Conservation (phyloP, 37 sponge, comb jelly and placozoan species). For the Oscarella lobularis region DNA sequence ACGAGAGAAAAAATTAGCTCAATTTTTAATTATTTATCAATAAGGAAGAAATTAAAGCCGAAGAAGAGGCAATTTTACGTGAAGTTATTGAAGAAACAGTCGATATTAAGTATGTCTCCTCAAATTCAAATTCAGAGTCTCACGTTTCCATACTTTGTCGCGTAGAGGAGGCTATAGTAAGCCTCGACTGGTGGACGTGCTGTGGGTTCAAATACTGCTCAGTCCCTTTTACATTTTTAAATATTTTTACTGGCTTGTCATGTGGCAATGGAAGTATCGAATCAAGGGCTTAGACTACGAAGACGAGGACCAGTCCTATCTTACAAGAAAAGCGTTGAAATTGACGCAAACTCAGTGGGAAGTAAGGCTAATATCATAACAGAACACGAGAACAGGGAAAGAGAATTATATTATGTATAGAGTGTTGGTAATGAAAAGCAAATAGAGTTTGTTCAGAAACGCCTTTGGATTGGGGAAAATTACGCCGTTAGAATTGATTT, state of each 20-base stretch:
- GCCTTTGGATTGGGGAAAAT: background rate
- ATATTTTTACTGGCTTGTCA: background rate
- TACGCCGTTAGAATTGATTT: background rate
- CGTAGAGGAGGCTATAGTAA: slow-evolving; percentile 3
- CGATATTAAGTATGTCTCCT: background rate
- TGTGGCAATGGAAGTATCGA: background rate
- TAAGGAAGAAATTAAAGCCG: slow-evolving; percentile 2
- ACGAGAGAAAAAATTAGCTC: no score
- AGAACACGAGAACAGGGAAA: no score
- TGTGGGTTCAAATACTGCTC: background rate
- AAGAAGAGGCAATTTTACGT: slow-evolving; percentile 3
- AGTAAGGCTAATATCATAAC: background rate
- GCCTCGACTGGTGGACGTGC: background rate
- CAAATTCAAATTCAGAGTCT: no score
- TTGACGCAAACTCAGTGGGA: background rate
- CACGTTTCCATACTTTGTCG: background rate
- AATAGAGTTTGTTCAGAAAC: background rate
- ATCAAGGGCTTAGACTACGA: background rate
- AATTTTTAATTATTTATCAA: no score
- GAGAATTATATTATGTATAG: background rate
- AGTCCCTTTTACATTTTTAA: background rate
- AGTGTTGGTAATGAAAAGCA: background rate
- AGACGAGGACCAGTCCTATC: background rate
- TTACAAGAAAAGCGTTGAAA: background rate
- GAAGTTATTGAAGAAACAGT: background rate